Percentiles rank a stretch among this genome's conserved stretches.
phyloP scores from a whole-genome alignment of 1,140 invertebrate genomes.

The Heliothis virescens region DNA sequence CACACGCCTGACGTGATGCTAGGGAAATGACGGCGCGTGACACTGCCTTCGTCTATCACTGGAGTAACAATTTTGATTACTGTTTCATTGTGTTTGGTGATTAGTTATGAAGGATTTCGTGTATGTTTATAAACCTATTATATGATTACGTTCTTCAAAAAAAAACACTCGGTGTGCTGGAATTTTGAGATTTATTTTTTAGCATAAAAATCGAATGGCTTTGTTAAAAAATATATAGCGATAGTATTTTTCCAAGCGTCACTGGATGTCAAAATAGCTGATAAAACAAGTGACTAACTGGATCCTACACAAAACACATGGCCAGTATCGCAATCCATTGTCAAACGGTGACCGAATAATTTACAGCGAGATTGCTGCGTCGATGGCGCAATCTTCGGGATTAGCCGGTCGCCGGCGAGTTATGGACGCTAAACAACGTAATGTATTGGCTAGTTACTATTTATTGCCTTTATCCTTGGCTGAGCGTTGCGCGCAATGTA shows the following conservation, averaged over 20 bases:
- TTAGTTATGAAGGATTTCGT: no score
- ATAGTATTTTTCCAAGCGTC: background rate
- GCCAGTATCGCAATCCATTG: conserved; percentile 10
- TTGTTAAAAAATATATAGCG: background rate
- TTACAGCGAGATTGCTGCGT: conserved; percentile 40
- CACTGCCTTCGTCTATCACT: background rate
- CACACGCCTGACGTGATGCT: background rate
- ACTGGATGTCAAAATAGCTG: background rate
- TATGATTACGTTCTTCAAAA: no score
- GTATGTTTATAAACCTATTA: no score
- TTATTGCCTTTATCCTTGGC: conserved; percentile 36
- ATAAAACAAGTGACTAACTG: conserved; percentile 14
- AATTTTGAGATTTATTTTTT: no score
- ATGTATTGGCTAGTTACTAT: conserved; percentile 40
- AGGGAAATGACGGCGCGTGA: background rate
- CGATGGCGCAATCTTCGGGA: conserved; percentile 45
- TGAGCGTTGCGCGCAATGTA: conserved; percentile 25
- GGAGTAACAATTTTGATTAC: background rate
- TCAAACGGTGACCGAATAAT: conserved; percentile 33
- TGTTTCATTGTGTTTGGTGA: no score
- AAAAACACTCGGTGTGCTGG: no score
- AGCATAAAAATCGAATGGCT: background rate
- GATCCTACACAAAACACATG: conserved; percentile 33
- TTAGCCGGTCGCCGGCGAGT: conserved; percentile 38
- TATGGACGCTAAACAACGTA: conserved; percentile 38